phyloP scores from a whole-genome alignment of 2,888 invertebrate species.

The Rhaphigaster nebulosa region DNA sequence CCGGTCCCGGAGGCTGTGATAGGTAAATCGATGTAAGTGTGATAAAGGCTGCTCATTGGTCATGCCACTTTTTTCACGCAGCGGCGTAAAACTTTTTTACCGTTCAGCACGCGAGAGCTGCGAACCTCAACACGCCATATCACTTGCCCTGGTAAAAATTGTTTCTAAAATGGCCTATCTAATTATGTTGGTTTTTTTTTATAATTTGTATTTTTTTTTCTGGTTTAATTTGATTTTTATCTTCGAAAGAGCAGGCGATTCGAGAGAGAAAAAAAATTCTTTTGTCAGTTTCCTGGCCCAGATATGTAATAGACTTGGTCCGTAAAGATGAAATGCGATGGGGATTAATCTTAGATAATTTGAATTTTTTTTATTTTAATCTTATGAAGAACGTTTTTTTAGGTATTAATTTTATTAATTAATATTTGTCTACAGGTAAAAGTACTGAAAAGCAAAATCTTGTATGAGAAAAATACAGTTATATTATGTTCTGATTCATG shows the following conservation, averaged over 20 bases:
- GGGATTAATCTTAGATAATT: no score
- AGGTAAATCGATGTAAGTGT: slow-evolving; percentile 12
- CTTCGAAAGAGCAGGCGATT: background rate
- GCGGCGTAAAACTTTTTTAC: slow-evolving; percentile 11
- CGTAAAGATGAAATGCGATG: no score
- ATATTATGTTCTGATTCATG: no score
- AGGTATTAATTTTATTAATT: no score
- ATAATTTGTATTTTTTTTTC: background rate
- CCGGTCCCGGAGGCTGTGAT: background rate
- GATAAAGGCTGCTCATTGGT: slow-evolving; percentile 18
- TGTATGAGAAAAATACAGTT: no score
- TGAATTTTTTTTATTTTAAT: no score
- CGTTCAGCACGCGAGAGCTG: slow-evolving; percentile 1
- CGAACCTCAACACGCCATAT: slow-evolving; percentile 1
- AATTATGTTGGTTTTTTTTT: background rate
- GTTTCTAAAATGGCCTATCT: background rate
- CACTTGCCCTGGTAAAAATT: background rate
- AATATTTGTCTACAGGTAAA: no score
- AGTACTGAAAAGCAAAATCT: no score
- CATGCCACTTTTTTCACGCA: slow-evolving; percentile 24
- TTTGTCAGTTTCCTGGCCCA: background rate
- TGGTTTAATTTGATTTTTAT: background rate
- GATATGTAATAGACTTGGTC: no score
- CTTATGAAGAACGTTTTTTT: no score
- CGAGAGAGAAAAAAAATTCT: background rate